A percentile compares a stretch with the other conserved stretches of the same genome.
Evolutionary conservation across 2,797 vertebrate genomes (phyloP).

Genomic region (Urocyon cinereoargenteus): DNA sequence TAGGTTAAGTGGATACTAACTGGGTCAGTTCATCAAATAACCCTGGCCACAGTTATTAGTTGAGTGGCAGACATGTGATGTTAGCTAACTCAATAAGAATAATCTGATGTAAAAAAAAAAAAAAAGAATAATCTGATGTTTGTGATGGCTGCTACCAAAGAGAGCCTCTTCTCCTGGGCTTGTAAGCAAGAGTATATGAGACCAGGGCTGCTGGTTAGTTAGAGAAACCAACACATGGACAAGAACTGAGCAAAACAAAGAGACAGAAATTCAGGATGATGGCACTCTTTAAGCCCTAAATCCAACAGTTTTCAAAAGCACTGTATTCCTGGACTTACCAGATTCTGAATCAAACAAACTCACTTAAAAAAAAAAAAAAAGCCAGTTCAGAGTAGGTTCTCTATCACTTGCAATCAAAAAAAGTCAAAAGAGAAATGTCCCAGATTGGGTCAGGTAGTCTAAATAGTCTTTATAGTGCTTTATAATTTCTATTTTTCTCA

Average conservation of each 20-base stretch:
- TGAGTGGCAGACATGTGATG: not conserved
- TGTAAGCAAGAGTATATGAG: not conserved
- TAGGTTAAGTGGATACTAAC: not conserved
- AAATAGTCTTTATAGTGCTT: not conserved
- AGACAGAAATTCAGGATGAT: not conserved
- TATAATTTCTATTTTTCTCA: not conserved
- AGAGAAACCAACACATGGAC: not conserved
- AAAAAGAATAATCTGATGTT: not conserved
- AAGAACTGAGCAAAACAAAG: not conserved
- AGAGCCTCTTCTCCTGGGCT: not conserved
- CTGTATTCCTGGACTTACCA: not conserved
- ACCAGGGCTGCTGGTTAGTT: not conserved
- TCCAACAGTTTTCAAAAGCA: not conserved
- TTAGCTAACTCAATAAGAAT: not conserved
- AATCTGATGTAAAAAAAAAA: not conserved
- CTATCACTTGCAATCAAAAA: not conserved
- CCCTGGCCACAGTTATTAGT: not conserved
- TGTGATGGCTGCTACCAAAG: not conserved
- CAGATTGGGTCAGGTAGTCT: not conserved
- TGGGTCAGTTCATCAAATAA: not conserved
- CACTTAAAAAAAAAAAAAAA: not conserved
- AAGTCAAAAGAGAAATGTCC: not conserved
- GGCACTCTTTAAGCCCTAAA: not conserved
- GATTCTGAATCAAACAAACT: not conserved
- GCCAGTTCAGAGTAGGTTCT: not conserved